Evolutionary conservation across 1,140 invertebrate genomes (phyloP).

Genomic region (Drosophila parabipectinata): DNA sequence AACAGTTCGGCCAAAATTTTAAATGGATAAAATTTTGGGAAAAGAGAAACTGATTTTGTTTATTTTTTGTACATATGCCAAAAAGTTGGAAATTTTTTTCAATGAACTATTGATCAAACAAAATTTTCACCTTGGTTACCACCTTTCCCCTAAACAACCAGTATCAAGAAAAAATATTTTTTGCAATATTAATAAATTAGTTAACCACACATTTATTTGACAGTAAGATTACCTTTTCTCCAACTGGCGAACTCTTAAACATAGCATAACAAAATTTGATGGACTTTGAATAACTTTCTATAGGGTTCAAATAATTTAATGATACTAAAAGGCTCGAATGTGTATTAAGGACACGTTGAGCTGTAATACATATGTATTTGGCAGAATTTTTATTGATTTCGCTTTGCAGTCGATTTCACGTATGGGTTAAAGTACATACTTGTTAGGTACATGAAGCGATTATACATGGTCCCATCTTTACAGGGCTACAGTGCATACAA

Average conservation of each 20-base stretch:
- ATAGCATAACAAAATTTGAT: constrained; percentile 73
- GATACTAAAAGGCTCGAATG: constrained; percentile 28
- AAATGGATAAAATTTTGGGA: constrained; percentile 21
- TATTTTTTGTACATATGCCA: background rate
- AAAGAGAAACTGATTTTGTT: background rate
- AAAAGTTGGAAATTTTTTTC: constrained; percentile 26
- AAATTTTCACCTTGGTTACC: background rate
- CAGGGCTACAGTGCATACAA: too few species aligned
- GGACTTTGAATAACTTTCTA: constrained; percentile 61
- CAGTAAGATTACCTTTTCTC: constrained; percentile 35
- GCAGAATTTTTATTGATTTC: constrained; percentile 2
- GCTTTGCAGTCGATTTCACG: background rate
- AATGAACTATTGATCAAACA: constrained; percentile 71
- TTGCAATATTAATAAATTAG: constrained; percentile 40
- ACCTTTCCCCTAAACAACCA: background rate
- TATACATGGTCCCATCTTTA: background rate
- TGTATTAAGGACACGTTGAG: constrained; percentile 22
- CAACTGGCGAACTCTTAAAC: constrained; percentile 66
- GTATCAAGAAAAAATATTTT: background rate
- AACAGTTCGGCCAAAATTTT: constrained; percentile 3
- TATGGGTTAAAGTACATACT: background rate
- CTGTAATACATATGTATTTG: constrained; percentile 1
- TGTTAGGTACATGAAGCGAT: background rate
- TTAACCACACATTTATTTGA: constrained; percentile 62
- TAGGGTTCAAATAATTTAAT: constrained; percentile 68